phyloP scores from a whole-genome alignment of 2,888 invertebrate species.

The Pimpla rufipes region DNA sequence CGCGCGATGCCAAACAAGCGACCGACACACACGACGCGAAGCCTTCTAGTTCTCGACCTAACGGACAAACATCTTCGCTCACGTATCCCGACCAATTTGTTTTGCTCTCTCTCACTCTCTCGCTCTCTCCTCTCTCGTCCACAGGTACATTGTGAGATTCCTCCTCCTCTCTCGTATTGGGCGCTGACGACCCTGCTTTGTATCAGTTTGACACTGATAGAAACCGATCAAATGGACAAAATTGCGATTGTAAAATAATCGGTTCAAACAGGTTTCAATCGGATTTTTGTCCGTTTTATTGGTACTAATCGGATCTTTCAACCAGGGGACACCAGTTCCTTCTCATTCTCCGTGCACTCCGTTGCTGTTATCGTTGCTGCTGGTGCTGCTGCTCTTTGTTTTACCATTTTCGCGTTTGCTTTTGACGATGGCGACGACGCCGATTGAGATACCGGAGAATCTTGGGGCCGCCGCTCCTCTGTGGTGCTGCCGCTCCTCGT shows the following conservation, averaged over 20 bases:
- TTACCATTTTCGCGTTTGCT: not conserved
- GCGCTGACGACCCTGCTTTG: too few species aligned
- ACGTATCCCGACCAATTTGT: conserved; percentile 12
- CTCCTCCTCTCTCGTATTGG: conserved; percentile 51
- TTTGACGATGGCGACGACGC: conserved; percentile 19
- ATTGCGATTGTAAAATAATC: too few species aligned
- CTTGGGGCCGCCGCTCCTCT: not conserved
- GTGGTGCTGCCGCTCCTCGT: not conserved
- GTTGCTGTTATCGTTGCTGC: not conserved
- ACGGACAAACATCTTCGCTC: not conserved
- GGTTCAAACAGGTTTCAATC: too few species aligned
- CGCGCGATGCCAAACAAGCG: not conserved
- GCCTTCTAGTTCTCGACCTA: not conserved
- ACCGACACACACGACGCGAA: conserved; percentile 4
- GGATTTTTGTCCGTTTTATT: too few species aligned
- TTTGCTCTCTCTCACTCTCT: too few species aligned
- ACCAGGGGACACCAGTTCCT: not conserved
- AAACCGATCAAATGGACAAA: too few species aligned
- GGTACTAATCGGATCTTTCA: too few species aligned
- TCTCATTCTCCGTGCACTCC: not conserved
- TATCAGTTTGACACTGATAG: too few species aligned
- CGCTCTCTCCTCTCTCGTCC: too few species aligned
- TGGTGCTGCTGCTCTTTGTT: too few species aligned
- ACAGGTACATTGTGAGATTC: conserved; percentile 78
- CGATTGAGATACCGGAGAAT: conserved; percentile 16